phyloP scores from a whole-genome alignment of 2,888 invertebrate genomes.

The Hermaeophaga mercurialis region DNA sequence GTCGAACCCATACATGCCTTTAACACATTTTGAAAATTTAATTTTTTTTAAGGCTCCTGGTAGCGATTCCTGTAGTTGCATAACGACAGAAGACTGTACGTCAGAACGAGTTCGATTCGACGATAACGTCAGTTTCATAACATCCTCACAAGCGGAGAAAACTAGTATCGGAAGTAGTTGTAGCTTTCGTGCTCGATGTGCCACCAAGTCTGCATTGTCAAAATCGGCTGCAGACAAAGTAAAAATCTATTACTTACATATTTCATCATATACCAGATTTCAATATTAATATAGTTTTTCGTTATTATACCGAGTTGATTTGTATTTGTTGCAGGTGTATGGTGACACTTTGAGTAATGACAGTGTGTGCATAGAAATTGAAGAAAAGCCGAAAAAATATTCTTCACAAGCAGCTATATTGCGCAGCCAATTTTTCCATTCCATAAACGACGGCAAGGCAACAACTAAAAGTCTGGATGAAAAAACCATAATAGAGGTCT shows the following conservation, averaged over 20 bases:
- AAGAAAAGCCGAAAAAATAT: slow-evolving; percentile 54
- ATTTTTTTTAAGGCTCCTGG: slow-evolving; percentile 53
- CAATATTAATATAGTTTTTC: no score
- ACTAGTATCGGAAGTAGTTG: slow-evolving; percentile 56
- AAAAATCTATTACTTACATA: no score
- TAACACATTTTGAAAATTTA: neutral
- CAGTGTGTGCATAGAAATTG: slow-evolving; percentile 55
- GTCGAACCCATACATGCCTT: neutral
- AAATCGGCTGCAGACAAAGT: slow-evolving; percentile 23
- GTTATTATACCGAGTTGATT: no score
- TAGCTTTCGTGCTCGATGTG: slow-evolving; percentile 52
- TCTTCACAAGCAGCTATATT: slow-evolving; percentile 59
- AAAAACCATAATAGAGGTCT: slow-evolving; percentile 54
- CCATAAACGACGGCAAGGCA: slow-evolving; percentile 49
- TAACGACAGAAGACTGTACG: slow-evolving; percentile 61
- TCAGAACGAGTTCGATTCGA: slow-evolving; percentile 71
- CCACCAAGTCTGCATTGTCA: slow-evolving; percentile 39
- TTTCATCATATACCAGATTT: no score
- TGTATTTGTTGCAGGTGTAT: slow-evolving; percentile 18
- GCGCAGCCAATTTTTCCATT: slow-evolving; percentile 62
- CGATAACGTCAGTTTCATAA: slow-evolving; percentile 66
- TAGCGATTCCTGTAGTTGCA: slow-evolving; percentile 58
- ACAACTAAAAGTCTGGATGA: slow-evolving; percentile 51
- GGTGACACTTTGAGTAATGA: slow-evolving; percentile 53
- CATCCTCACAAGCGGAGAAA: slow-evolving; percentile 56